Evolutionary conservation across 2,113 vertebrate species (phyloP).

Genomic region (Neotragus pygmaeus): DNA sequence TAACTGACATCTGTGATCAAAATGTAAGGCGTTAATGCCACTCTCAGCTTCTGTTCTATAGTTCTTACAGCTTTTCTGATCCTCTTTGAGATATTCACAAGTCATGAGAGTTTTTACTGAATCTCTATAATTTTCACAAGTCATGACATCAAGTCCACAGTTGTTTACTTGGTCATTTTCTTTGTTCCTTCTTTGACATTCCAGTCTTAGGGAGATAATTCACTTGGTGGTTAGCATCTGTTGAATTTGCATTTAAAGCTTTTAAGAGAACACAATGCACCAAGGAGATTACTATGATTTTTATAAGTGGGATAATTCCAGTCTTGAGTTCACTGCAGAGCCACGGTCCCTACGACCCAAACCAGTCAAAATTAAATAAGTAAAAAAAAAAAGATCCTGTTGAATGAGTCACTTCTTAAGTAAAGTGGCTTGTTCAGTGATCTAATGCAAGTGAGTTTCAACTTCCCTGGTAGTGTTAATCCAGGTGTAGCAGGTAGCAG

Average conservation of each 20-base stretch:
- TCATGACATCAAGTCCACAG: not conserved
- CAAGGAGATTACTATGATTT: not conserved
- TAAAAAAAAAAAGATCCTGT: not conserved
- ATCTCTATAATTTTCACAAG: not conserved
- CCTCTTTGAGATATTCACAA: not conserved
- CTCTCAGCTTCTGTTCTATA: not conserved
- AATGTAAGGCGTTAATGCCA: not conserved
- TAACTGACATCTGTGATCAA: not conserved
- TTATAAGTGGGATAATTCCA: not conserved
- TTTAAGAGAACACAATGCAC: not conserved
- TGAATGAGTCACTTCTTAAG: not conserved
- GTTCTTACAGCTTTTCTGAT: not conserved
- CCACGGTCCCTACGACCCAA: not conserved
- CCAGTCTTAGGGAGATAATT: not conserved
- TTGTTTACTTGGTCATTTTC: not conserved
- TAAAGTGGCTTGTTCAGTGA: not conserved
- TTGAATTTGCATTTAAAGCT: not conserved
- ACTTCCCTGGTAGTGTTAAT: not conserved
- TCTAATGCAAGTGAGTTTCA: not conserved
- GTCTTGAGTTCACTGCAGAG: not conserved
- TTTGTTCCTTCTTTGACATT: not conserved
- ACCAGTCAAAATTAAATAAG: not conserved
- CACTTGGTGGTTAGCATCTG: not conserved
- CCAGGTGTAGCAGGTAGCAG: not conserved
- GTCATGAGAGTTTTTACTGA: not conserved